Percentiles rank a stretch among this genome's conserved stretches.
Conservation (phyloP, 2,113 vertebrate species). For the Saimiri boliviensis region DNA sequence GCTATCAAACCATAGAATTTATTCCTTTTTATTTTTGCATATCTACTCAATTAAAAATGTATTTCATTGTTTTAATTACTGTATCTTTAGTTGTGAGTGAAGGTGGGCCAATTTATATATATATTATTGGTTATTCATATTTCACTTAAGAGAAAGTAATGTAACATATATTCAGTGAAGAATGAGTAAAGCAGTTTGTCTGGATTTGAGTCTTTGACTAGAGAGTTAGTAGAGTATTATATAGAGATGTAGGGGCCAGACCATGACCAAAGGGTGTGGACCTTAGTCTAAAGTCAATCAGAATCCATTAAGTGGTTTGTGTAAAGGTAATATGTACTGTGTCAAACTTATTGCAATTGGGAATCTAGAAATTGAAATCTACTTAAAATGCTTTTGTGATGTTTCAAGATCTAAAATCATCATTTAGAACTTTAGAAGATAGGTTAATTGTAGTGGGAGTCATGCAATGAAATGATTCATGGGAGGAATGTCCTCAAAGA, state of each 20-base stretch:
- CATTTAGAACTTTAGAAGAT: background rate
- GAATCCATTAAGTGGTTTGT: background rate
- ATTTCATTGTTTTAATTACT: background rate
- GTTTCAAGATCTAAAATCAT: background rate
- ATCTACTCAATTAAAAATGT: background rate
- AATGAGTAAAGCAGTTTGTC: background rate
- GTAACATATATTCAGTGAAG: background rate
- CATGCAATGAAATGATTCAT: background rate
- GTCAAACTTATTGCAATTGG: background rate
- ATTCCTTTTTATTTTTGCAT: background rate
- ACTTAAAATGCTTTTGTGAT: background rate
- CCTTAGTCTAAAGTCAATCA: background rate
- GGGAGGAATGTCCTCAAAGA: background rate
- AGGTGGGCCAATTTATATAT: background rate
- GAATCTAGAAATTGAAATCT: background rate
- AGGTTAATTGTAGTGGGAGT: background rate
- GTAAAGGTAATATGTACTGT: background rate
- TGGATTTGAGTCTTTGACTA: background rate
- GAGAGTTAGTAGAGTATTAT: background rate
- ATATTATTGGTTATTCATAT: background rate
- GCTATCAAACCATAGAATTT: background rate
- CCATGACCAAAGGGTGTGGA: background rate
- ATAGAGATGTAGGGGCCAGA: background rate
- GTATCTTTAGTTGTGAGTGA: background rate
- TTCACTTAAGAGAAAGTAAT: constrained; percentile 6